A percentile compares a stretch with the other conserved stretches of the same genome.
Conservation (phyloP, 2,797 vertebrate genomes). For the Enteromius paludinosus region DNA sequence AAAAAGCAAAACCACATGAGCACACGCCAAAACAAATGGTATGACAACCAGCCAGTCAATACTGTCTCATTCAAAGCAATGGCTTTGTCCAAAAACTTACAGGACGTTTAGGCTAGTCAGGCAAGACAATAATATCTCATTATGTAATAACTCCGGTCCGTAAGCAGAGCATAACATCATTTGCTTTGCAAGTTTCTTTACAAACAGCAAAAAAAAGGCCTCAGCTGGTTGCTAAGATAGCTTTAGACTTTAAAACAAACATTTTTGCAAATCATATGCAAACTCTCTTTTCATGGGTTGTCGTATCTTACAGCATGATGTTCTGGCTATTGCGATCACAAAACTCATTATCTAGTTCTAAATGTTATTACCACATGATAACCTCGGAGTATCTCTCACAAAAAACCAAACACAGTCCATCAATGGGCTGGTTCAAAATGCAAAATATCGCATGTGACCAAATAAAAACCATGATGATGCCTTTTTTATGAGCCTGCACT, state of each 20-base stretch:
- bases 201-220: constrained; percentile 9
- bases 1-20: not conserved
- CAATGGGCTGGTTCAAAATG: constrained; percentile 9
- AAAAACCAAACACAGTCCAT: constrained; percentile 38
- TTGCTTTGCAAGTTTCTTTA: constrained; percentile 9
- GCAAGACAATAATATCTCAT: not conserved
- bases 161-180: not conserved
- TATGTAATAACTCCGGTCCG: not conserved
- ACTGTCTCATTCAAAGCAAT: not conserved
- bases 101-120: not conserved
- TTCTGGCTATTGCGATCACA: not conserved
- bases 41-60: not conserved
- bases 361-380: constrained; percentile 24
- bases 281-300: constrained; percentile 7
- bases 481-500: constrained; percentile 3
- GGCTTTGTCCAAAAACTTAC: not conserved
- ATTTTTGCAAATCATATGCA: constrained; percentile 20
- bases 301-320: not conserved
- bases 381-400: not conserved
- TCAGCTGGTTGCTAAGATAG: not conserved
- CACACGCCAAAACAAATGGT: not conserved
- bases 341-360: constrained; percentile 4
- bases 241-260: constrained; percentile 31
- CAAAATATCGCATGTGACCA: constrained; percentile 6
- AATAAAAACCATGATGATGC: constrained; percentile 11